Evolutionary conservation across 2,113 vertebrate species (phyloP), one percentile per base, ranked within the genome.

Genomic region (Indicator indicator): DNA sequence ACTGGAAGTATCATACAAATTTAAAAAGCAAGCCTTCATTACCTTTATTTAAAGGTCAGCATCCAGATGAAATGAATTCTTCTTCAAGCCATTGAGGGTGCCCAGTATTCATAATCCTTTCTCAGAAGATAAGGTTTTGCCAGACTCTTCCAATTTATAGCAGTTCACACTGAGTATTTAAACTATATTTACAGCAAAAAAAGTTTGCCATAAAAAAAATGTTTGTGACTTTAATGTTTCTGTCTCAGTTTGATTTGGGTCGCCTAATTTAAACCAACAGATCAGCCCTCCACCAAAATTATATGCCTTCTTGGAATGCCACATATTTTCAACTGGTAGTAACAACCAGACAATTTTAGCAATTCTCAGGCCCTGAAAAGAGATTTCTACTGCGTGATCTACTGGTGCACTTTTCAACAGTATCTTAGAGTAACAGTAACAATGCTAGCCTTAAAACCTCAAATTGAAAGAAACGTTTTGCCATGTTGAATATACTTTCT

Each of bases 221-320:
- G 17, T n/a, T 68, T 65, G 27, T 14, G 27, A 52, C 44, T 30
- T 7, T 82, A 88, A 54, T 3, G 1, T 88, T 93, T 94, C 55
- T 1, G 0, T 16, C 27, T 70, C 55, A 46, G 40, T 75, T 90
- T 69, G n/a, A 30, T 89, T 93, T 91, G 36, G 63, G 76, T 65
- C 21, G 70, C 32, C 21, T 16, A 33, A 32, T 88, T 85, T 79
- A 68, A 80, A 62, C 40, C 40, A 80, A 67, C 3, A 58, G 79
- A 87, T 73, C 86, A 85, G 62, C 33, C 8, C 15, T 75, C 58
- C 38, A 71, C 46, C 67, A 82, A 92, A 96, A 92, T 96, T 59
- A 59, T 40, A 65, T 42, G 46, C 23, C 30, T 13, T 68, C 28
- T 85, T 90, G 54, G 63, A 93, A 80, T 2, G 2, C 11, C 48